Percentiles rank a stretch among this genome's conserved stretches.
phyloP scores from a whole-genome alignment of 2,797 vertebrate species.

The Cossypha heuglini region DNA sequence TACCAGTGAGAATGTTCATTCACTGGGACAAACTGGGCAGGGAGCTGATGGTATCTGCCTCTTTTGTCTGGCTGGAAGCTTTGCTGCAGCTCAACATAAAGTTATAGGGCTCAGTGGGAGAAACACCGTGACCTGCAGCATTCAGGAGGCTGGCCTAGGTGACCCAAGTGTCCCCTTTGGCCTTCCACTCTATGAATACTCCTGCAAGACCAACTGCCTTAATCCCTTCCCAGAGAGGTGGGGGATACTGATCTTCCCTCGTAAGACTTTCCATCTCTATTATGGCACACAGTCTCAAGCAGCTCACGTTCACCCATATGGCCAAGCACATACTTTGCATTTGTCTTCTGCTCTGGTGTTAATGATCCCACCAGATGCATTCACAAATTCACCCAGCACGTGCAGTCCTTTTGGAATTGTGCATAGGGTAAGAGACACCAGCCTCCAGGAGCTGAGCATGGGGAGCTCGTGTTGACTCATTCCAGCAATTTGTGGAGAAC shows the following conservation, averaged over 20 bases:
- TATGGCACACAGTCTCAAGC: conserved; percentile 42
- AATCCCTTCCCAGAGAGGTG: conserved; percentile 57
- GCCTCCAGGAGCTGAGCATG: neutral
- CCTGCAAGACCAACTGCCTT: conserved; percentile 58
- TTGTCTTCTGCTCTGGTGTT: conserved; percentile 49
- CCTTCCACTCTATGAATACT: conserved; percentile 29
- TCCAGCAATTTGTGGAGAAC: neutral
- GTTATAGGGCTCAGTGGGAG: neutral
- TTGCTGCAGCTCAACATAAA: neutral
- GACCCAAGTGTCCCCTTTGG: conserved; percentile 28
- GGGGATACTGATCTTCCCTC: conserved; percentile 46
- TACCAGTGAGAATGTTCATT: neutral
- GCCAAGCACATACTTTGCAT: conserved; percentile 59
- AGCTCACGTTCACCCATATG: conserved; percentile 64
- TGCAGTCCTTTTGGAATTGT: conserved; percentile 3
- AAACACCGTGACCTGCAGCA: neutral
- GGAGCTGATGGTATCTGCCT: neutral
- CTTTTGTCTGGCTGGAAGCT: neutral
- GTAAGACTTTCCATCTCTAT: conserved; percentile 67
- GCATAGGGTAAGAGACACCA: neutral
- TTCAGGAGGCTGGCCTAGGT: neutral
- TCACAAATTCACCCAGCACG: conserved; percentile 31
- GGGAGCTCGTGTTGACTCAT: neutral
- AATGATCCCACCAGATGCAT: conserved; percentile 55
- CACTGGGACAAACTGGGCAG: neutral